These are phyloP conservation scores for Silurus glanis DNA, from an alignment of 2,113 vertebrate species.

Conservation along the genomic window DNA sequence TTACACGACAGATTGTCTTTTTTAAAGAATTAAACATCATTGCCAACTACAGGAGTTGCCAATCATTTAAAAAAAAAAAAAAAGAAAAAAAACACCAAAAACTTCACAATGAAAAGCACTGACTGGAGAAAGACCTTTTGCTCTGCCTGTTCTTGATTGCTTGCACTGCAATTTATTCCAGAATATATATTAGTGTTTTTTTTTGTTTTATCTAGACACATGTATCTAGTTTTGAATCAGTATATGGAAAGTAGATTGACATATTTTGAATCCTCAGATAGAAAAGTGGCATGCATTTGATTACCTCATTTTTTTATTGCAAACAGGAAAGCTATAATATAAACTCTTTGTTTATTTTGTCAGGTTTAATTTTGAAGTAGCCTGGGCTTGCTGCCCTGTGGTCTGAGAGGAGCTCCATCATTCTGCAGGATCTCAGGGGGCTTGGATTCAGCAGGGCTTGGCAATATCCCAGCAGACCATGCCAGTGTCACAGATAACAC, in stretches of 20 bases:
- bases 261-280: not conserved
- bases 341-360: constrained; percentile 2
- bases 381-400: constrained; percentile 14
- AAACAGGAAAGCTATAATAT: constrained; percentile 9
- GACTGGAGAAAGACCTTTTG: not conserved
- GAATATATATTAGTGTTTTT: not conserved
- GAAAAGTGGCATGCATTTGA: not conserved
- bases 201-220: not conserved
- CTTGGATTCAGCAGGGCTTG: constrained; percentile 37
- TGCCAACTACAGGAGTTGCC: not conserved
- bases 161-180: not conserved
- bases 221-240: not conserved
- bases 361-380: constrained; percentile 14
- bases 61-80: not conserved
- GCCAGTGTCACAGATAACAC: constrained; percentile 52
- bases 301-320: constrained; percentile 13
- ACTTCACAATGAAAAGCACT: not conserved
- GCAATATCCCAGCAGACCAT: constrained; percentile 39
- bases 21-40: not conserved
- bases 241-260: not conserved
- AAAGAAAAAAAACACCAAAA: not conserved
- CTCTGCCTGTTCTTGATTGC: not conserved
- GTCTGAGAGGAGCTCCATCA: constrained; percentile 33
- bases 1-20: not conserved
- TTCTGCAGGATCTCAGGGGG: constrained; percentile 21